Evolutionary conservation across 2,113 vertebrate species (phyloP).

Genomic region (Burhinus bistriatus): DNA sequence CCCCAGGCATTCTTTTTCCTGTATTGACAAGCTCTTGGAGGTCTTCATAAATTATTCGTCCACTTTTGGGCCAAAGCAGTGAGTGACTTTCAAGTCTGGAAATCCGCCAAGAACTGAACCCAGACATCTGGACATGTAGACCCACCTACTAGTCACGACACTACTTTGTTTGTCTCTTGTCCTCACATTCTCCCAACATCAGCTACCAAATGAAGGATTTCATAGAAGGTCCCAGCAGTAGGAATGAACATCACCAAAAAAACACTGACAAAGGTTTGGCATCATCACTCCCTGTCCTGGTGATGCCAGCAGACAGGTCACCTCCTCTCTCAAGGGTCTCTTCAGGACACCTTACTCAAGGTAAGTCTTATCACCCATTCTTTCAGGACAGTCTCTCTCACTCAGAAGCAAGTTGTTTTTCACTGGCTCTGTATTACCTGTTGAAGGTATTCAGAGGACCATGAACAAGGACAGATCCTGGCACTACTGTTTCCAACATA

Average conservation of each 20-base stretch:
- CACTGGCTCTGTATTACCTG: background rate
- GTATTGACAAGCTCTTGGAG: background rate
- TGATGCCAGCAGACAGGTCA: background rate
- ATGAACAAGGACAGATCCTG: rapidly evolving
- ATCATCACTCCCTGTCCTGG: background rate
- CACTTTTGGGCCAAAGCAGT: background rate
- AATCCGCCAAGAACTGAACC: background rate
- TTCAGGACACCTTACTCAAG: background rate
- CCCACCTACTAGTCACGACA: background rate
- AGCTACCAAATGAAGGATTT: rapidly evolving
- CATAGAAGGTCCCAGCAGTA: background rate
- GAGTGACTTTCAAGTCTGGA: background rate
- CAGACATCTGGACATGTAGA: background rate
- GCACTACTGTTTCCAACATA: background rate
- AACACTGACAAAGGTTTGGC: background rate
- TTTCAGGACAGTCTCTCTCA: background rate
- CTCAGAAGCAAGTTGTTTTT: background rate
- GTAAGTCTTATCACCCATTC: background rate
- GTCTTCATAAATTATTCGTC: background rate
- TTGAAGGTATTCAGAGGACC: background rate
- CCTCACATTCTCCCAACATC: background rate
- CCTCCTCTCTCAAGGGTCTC: background rate
- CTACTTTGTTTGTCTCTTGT: background rate
- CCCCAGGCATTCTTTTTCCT: background rate
- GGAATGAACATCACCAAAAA: background rate